Conservation (phyloP, 2,797 vertebrate species). For the Muraenolepis orangiensis region DNA sequence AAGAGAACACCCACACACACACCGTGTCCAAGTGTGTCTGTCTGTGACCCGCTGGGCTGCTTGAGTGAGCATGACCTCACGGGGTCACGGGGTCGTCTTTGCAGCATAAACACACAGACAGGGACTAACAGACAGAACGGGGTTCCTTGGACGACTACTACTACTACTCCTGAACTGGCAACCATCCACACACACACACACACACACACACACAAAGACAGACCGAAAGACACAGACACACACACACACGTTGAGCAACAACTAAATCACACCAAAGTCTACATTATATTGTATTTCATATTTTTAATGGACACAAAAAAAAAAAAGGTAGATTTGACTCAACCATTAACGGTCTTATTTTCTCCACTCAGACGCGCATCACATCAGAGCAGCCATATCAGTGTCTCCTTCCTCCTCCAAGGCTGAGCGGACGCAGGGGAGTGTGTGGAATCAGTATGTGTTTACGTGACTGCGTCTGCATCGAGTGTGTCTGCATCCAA, state of each 20-base stretch:
- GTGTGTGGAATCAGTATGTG: slow-evolving; percentile 16
- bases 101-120: slow-evolving; percentile 64
- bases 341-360: too few relatives aligned
- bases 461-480: too few relatives aligned
- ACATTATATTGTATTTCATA: too few relatives aligned
- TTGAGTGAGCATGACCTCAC: slow-evolving; percentile 58
- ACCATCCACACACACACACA: slow-evolving; percentile 47
- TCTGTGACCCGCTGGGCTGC: slow-evolving; percentile 50
- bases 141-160: too few relatives aligned
- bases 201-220: slow-evolving; percentile 24
- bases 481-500: too few relatives aligned
- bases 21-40: slow-evolving; percentile 57
- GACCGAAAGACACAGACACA: too few relatives aligned
- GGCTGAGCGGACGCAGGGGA: background rate
- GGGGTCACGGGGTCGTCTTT: slow-evolving; percentile 63
- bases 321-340: too few relatives aligned
- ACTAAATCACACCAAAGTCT: slow-evolving; percentile 7
- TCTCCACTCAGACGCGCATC: too few relatives aligned
- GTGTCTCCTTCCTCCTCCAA: too few relatives aligned
- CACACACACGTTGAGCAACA: too few relatives aligned
- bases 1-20: slow-evolving; percentile 11
- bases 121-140: slow-evolving; percentile 51
- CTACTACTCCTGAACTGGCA: slow-evolving; percentile 46
- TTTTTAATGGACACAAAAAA: too few relatives aligned
- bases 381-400: too few relatives aligned